Evolutionary conservation across 2,888 invertebrate species (phyloP), one percentile per base, ranked within the genome.

Genomic region (Petrophora chlorosata): DNA sequence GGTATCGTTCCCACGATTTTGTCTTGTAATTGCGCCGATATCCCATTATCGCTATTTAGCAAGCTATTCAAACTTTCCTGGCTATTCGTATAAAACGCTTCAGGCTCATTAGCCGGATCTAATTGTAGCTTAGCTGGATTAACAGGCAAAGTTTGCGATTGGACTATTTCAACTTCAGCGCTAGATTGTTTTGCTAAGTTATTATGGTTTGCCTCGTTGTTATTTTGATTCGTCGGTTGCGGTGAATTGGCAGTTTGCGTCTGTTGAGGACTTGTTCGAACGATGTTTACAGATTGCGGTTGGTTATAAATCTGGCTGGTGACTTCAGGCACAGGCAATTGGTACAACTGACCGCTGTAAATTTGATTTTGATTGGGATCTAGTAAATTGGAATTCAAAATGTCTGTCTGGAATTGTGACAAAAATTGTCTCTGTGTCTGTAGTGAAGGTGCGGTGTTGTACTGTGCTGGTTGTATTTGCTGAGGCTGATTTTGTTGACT

Each of bases 271-370:
- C 38, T 52, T 56, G 50, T 53, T 56, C 67, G 66, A 26, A 62
- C 49, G 15, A 73, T 39, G 29, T 74, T 75, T 7, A 57, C 68
- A 28, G 71, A 57, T 52, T 65, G 75, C 38, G 74, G 80, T 44
- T 60, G 68, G 49, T 87, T 88, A 54, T 85, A 82, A 52, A 86
- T 71, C 54, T 85, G 76, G 46, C 65, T 76, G 9, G 84, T 85
- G 15, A 89, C 88, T 53, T 86, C 84, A 43, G 87, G 87, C 30
- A 89, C 89, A 15, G 89, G 79, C 33, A 79, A 71, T 62, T 88
- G 79, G 56, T 90, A 90, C 39, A 87, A 63, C 61, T 90, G 89
- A 16, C 88, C 89, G 55, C 89, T 89, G 61, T 87, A 88, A 60
- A 87, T 62, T 54, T 77, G 72, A 30, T 76, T 76, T 57, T 70